phyloP scores from a whole-genome alignment of 2,888 invertebrate species.

The Lysandra coridon region DNA sequence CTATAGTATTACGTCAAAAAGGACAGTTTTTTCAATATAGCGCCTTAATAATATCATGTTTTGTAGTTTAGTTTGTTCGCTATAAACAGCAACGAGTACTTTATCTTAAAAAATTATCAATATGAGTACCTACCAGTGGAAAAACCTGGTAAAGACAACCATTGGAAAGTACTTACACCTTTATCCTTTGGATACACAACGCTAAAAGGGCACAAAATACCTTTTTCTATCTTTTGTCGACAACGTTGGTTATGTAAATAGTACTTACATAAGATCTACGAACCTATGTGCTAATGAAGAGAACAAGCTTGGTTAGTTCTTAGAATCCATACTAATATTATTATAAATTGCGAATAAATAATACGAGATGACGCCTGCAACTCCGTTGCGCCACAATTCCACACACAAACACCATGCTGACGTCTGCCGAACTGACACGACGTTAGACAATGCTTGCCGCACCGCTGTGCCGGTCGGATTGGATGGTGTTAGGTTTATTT shows the following conservation, averaged over 20 bases:
- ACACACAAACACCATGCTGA: no score
- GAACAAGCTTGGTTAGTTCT: not conserved
- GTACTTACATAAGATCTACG: not conserved
- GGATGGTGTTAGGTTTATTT: no score
- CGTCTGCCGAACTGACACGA: no score
- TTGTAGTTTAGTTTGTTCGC: not conserved
- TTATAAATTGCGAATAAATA: no score
- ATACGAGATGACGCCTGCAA: no score
- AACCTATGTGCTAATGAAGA: not conserved
- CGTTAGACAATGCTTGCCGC: no score
- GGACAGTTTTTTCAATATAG: no score
- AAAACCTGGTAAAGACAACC: not conserved
- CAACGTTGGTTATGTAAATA: not conserved
- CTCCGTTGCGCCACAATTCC: no score
- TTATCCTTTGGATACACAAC: not conserved
- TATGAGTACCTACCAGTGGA: no score
- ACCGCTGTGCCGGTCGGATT: no score
- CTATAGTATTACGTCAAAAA: no score
- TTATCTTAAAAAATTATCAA: no score
- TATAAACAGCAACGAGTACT: not conserved
- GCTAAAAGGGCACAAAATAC: not conserved
- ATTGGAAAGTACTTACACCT: not conserved
- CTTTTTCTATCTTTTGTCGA: not conserved
- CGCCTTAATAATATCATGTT: not conserved
- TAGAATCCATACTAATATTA: not conserved